Evolutionary conservation across 2,113 vertebrate genomes (phyloP), one percentile per base, ranked within the genome.

Genomic region (Galeopterus variegatus): DNA sequence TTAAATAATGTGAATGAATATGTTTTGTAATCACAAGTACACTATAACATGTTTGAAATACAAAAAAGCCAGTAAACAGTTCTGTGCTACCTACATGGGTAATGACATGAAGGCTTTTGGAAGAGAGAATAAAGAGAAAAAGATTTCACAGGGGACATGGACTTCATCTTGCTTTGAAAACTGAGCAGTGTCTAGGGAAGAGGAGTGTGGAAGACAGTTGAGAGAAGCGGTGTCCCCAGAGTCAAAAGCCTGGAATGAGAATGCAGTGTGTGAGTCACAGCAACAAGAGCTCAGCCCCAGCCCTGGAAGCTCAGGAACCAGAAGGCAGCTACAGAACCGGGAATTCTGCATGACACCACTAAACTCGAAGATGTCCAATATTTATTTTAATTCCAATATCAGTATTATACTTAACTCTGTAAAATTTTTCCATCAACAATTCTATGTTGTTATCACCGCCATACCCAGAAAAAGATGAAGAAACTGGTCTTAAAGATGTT

Each of bases 131-230:
- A 75, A 92, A 28, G 15, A 80, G 41, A 12, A 28, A 87, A 36
- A 23, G 17, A 83, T 91, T 93, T 90, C 45, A 60, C 7, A 64
- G 12, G 86, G 7, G 14, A 58, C 26, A 28, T 21, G 41, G 4
- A 6, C 26, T 93, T 48, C 69, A 18, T n/a, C 60, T 33, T 52
- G 18, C 19, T 96, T 91, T 83, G 31, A 84, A 86, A 41, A 93
- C 41, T 64, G 58, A 56, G 28, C 56, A 8, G 3, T 65, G 9
- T 65, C 45, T 70, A 60, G 48, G 64, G n/a, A 93, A 87, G 11
- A 76, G 5, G 18, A 83, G 17, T 17, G 1, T 7, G 67, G 45
- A 41, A 50, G 9, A 81, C 50, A 64, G 21, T 23, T 48, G 6
- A 85, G 54, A 92, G 50, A 4, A 50, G 2, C 19, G 65, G 15